Conservation (phyloP, 2,113 vertebrate species). For the Dryoscopus gambensis region DNA sequence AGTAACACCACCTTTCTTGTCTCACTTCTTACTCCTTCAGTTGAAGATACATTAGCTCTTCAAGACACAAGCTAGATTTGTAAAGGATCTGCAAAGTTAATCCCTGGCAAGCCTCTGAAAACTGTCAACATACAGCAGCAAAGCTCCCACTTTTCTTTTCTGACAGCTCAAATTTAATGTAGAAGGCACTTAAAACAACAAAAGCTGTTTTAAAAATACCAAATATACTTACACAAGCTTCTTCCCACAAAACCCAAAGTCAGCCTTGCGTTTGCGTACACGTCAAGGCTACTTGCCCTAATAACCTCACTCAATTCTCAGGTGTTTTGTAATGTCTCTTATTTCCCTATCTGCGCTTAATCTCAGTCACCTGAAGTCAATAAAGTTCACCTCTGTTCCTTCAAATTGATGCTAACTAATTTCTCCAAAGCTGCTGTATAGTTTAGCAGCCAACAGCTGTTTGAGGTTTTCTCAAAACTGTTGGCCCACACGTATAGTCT, state of each 20-base stretch:
- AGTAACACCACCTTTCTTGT: background rate
- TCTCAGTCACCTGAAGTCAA: background rate
- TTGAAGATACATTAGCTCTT: accelerated
- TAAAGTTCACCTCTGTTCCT: background rate
- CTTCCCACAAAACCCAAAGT: background rate
- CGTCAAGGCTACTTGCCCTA: accelerated
- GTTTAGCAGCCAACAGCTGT: background rate
- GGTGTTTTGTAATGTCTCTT: background rate
- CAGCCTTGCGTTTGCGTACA: accelerated
- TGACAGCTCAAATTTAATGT: background rate
- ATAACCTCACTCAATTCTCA: background rate
- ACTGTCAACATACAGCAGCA: accelerated
- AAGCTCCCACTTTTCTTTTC: background rate
- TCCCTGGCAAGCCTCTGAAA: background rate
- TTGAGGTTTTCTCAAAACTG: background rate
- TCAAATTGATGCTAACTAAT: background rate
- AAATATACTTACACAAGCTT: background rate
- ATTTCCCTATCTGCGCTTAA: background rate
- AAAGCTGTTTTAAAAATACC: background rate
- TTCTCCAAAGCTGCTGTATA: background rate
- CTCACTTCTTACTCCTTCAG: background rate
- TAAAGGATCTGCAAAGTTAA: background rate
- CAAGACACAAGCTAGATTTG: background rate
- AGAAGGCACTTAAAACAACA: background rate
- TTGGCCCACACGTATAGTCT: accelerated